These are phyloP conservation scores for Pagetopsis macropterus DNA, from an alignment of 2,797 vertebrate species.

Conservation along the genomic window DNA sequence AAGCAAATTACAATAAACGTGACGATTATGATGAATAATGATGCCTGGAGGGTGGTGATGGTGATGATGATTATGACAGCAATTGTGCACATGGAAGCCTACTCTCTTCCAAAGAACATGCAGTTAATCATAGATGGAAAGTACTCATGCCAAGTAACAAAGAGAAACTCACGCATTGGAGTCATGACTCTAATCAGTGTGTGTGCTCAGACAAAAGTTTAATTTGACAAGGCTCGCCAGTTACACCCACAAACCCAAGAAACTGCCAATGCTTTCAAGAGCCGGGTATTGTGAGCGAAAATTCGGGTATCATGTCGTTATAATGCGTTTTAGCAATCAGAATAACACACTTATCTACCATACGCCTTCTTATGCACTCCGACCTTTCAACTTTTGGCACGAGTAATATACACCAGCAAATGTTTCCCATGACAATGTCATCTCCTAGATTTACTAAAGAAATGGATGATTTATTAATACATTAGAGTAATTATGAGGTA, in stretches of 20 bases:
- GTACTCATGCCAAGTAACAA: constrained; percentile 14
- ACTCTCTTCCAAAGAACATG: constrained; percentile 18
- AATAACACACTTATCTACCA: constrained; percentile 24
- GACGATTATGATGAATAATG: constrained; percentile 43
- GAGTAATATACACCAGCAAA: constrained; percentile 61
- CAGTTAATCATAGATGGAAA: constrained; percentile 34
- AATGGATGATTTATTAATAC: constrained; percentile 81
- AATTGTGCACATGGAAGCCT: constrained; percentile 13
- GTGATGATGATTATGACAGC: constrained; percentile 13
- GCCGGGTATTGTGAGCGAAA: neutral
- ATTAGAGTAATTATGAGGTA: constrained; percentile 79
- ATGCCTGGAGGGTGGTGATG: constrained; percentile 26
- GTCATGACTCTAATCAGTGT: constrained; percentile 27
- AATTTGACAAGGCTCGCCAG: constrained; percentile 21
- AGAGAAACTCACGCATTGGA: constrained; percentile 22
- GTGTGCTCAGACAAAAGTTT: constrained; percentile 15
- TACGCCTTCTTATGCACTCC: constrained; percentile 29
- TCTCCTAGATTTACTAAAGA: constrained; percentile 67
- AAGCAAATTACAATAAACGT: constrained; percentile 18
- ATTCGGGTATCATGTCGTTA: neutral
- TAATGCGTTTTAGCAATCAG: constrained; percentile 41
- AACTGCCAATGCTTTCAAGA: constrained; percentile 1
- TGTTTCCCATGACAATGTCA: constrained; percentile 60
- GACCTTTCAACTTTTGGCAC: constrained; percentile 69
- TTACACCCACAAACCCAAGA: neutral